These are phyloP conservation scores for Eupeodes luniger DNA, from an alignment of 2,888 invertebrate species.

Conservation along the genomic window DNA sequence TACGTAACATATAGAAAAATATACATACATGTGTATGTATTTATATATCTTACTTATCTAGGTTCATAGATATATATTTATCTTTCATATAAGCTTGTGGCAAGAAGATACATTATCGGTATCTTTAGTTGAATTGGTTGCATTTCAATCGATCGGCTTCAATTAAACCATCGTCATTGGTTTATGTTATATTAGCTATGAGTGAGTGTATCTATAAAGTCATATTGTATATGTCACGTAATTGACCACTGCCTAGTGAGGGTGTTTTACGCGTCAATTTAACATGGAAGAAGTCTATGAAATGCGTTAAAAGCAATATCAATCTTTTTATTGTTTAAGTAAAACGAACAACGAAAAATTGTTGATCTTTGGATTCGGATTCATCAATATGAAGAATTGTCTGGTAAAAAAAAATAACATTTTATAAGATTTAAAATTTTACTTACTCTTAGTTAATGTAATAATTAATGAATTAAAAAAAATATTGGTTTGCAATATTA, in stretches of 20 bases:
- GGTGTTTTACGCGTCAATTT: neutral
- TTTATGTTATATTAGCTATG: neutral
- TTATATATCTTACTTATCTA: no score
- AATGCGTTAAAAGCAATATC: neutral
- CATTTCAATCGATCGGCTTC: constrained; percentile 77
- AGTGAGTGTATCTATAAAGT: neutral
- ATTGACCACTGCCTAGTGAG: constrained; percentile 19
- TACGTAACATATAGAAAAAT: neutral
- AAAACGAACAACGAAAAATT: no score
- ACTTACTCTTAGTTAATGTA: no score
- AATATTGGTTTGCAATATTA: no score
- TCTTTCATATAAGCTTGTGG: constrained; percentile 19
- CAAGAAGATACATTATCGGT: constrained; percentile 68
- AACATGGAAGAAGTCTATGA: neutral
- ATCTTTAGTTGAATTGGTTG: constrained; percentile 74
- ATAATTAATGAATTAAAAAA: no score
- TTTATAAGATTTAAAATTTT: no score
- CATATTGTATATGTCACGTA: neutral
- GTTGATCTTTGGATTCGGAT: no score
- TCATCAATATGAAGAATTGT: no score
- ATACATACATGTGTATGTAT: neutral
- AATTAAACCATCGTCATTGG: constrained; percentile 75
- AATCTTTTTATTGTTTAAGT: no score
- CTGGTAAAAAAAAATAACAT: no score
- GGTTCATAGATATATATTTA: no score